Conservation (phyloP, 2,797 vertebrate species). For the Nothura maculosa region DNA sequence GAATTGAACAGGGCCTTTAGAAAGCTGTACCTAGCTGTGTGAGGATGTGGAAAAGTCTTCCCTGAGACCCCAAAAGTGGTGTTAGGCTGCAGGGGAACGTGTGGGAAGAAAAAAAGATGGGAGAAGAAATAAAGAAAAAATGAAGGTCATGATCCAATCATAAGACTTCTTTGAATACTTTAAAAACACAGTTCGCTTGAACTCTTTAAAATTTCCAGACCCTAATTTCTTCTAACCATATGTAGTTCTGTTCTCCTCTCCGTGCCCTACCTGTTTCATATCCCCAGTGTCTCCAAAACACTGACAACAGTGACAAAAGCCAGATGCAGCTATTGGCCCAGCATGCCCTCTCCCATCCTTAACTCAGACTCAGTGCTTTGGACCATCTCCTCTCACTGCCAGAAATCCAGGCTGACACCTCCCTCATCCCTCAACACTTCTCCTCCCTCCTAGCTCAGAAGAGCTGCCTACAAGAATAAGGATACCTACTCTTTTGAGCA, state of each 20-base stretch:
- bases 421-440: background rate
- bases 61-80: background rate
- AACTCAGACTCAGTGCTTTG: fast-evolving
- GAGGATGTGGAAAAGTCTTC: background rate
- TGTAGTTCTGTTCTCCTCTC: background rate
- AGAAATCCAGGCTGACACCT: fast-evolving
- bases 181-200: background rate
- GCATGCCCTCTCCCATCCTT: background rate
- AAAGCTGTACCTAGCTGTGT: background rate
- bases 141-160: background rate
- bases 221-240: background rate
- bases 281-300: background rate
- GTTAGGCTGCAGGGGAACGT: background rate
- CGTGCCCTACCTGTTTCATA: background rate
- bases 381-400: background rate
- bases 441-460: background rate
- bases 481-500: background rate
- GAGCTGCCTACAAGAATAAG: background rate
- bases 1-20: background rate
- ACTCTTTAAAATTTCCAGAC: background rate
- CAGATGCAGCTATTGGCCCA: background rate
- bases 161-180: too few species aligned
- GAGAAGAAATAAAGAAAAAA: background rate
- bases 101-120: background rate
- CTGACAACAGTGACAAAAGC: background rate